phyloP scores from a whole-genome alignment of 2,888 invertebrate genomes.

The Drosophila algonquin region DNA sequence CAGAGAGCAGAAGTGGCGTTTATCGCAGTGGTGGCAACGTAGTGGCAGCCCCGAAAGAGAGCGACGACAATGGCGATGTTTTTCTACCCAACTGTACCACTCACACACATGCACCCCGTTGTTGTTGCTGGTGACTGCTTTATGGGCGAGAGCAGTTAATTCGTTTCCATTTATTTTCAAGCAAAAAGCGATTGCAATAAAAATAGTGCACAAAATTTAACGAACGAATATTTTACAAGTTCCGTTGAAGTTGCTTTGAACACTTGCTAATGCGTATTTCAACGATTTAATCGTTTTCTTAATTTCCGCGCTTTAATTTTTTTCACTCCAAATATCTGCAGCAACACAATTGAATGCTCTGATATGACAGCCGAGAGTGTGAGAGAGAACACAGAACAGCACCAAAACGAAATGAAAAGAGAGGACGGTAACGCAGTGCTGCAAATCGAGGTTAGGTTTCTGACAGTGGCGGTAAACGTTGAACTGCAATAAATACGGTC shows the following conservation, averaged over 20 bases:
- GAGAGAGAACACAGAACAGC: slow-evolving; percentile 7
- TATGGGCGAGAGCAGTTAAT: neutral
- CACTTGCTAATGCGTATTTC: neutral
- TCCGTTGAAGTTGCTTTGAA: neutral
- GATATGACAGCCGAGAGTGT: slow-evolving; percentile 3
- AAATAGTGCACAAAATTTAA: too few relatives aligned
- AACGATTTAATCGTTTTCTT: neutral
- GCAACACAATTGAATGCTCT: slow-evolving; percentile 12
- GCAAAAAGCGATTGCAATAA: neutral
- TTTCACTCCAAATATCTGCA: neutral
- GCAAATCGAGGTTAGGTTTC: neutral
- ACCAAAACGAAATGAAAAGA: neutral
- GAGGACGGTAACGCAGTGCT: slow-evolving; percentile 6
- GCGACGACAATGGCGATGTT: slow-evolving; percentile 62
- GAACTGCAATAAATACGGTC: neutral
- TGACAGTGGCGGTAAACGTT: neutral
- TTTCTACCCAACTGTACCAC: slow-evolving; percentile 75
- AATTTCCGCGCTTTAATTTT: neutral
- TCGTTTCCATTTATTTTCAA: neutral
- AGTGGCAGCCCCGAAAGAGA: slow-evolving; percentile 36
- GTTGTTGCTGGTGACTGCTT: slow-evolving; percentile 13
- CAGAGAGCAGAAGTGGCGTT: neutral
- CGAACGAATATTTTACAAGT: too few relatives aligned
- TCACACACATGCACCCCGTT: slow-evolving; percentile 41
- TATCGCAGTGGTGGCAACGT: slow-evolving; percentile 29